These are phyloP conservation scores for Notolepis coatsorum DNA, from an alignment of 2,797 vertebrate species.

Conservation along the genomic window DNA sequence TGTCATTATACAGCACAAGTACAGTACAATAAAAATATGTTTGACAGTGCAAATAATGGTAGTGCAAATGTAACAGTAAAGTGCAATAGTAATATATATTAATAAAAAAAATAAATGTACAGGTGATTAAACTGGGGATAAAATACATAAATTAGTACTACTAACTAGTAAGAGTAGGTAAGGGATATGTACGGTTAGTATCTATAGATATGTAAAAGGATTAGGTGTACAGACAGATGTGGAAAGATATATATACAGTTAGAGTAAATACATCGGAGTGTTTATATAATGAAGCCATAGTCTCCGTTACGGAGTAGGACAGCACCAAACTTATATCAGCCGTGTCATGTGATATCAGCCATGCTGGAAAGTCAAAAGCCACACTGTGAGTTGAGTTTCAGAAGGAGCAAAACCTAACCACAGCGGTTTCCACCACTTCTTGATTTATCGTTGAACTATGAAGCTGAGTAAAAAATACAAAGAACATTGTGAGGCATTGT, in stretches of 20 bases:
- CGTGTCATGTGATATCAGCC: conserved; percentile 18
- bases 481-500: conserved; percentile 8
- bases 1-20: no score
- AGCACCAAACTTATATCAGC: conserved; percentile 28
- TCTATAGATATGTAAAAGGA: no score
- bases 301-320: neutral
- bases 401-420: conserved; percentile 20
- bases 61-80: no score
- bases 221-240: no score
- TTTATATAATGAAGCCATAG: neutral
- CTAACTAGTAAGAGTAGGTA: no score
- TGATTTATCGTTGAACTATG: conserved; percentile 30
- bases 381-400: conserved; percentile 15
- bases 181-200: no score
- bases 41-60: no score
- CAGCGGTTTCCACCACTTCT: neutral
- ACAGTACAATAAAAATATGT: no score
- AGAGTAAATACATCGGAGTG: neutral
- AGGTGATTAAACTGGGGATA: no score
- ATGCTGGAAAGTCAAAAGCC: conserved; percentile 6
- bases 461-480: conserved; percentile 14
- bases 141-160: no score
- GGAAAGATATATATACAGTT: neutral
- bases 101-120: neutral
- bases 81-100: neutral